Evolutionary conservation across 2,888 invertebrate species (phyloP).

Genomic region (Protophormia terraenovae): DNA sequence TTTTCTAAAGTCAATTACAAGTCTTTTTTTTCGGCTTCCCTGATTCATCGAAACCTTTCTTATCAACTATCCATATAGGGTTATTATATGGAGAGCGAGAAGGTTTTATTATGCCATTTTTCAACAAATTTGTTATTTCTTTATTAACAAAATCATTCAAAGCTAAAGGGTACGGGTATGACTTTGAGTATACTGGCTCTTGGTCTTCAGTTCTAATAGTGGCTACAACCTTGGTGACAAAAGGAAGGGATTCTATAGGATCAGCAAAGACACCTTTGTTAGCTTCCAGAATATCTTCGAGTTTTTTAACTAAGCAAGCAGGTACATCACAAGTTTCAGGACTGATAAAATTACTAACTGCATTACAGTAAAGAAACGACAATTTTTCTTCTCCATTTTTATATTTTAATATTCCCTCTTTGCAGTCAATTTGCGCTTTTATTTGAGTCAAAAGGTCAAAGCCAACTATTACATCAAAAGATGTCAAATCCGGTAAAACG

Average conservation of each 20-base stretch:
- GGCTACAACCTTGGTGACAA: conserved; percentile 53
- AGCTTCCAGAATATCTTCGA: not conserved
- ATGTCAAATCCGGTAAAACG: conserved; percentile 17
- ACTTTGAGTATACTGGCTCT: conserved; percentile 28
- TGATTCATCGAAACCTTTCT: conserved; percentile 12
- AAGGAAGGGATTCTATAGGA: conserved; percentile 48
- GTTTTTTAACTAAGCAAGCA: not conserved
- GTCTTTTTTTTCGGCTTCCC: no score
- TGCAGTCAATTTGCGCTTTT: conserved; percentile 41
- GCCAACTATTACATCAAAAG: conserved; percentile 45
- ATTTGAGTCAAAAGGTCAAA: conserved; percentile 48
- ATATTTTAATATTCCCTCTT: conserved; percentile 12
- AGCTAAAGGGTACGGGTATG: not conserved
- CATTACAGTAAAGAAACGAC: not conserved
- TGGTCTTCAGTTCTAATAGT: conserved; percentile 28
- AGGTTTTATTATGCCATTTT: no score
- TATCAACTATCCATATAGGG: no score
- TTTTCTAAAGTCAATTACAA: no score
- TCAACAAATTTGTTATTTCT: not conserved
- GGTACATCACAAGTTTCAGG: not conserved
- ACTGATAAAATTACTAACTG: not conserved
- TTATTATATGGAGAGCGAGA: no score
- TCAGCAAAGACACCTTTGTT: not conserved
- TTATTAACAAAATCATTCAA: not conserved
- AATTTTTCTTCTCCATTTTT: conserved; percentile 5